These are phyloP conservation scores for Iselma pallidipennis DNA, from an alignment of 2,888 invertebrate species.

Conservation along the genomic window DNA sequence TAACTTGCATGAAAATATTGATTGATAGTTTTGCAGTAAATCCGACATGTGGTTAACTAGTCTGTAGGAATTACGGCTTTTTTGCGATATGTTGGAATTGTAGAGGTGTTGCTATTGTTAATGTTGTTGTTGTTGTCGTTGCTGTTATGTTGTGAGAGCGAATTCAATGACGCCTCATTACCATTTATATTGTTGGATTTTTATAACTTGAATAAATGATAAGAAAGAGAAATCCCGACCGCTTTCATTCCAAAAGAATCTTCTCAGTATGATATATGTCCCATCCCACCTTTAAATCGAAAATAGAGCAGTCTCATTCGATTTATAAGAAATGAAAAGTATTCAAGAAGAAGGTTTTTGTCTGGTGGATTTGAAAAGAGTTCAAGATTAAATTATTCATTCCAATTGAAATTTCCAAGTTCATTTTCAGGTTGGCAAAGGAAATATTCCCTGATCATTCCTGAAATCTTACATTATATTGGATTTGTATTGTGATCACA, in stretches of 20 bases:
- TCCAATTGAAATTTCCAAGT: constrained; percentile 30
- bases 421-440: constrained; percentile 23
- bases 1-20: neutral
- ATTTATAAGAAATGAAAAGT: constrained; percentile 33
- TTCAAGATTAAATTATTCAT: constrained; percentile 32
- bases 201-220: constrained; percentile 19
- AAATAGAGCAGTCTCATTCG: constrained; percentile 28
- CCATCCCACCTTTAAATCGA: constrained; percentile 14
- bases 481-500: constrained; percentile 32
- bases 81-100: too few relatives aligned
- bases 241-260: constrained; percentile 17
- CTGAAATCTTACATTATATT: constrained; percentile 33
- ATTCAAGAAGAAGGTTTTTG: constrained; percentile 29
- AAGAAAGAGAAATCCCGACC: constrained; percentile 14
- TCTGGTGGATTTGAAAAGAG: constrained; percentile 28
- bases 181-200: constrained; percentile 24
- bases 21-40: constrained; percentile 20
- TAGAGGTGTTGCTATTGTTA: too few relatives aligned
- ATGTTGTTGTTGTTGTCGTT: too few relatives aligned
- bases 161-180: constrained; percentile 16
- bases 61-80: too few relatives aligned
- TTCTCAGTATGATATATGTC: constrained; percentile 24
- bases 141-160: too few relatives aligned
- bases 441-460: constrained; percentile 36
- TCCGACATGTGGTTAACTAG: constrained; percentile 14